phyloP scores from a whole-genome alignment of 2,888 invertebrate genomes.

The Ectropis crepuscularia region DNA sequence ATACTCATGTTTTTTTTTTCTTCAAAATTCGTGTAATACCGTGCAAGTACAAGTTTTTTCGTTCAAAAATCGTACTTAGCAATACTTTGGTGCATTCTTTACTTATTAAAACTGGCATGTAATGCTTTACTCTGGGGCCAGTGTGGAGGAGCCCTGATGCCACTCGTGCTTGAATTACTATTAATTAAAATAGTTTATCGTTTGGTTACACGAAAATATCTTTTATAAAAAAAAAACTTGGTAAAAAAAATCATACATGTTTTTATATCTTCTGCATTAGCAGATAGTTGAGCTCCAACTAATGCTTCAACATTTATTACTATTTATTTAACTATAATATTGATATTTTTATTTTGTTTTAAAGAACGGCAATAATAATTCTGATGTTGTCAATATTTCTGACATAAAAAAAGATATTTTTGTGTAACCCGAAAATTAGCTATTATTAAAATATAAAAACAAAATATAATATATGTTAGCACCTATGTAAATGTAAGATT shows the following conservation, averaged over 20 bases:
- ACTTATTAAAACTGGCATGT: constrained; percentile 63
- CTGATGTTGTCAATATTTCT: not conserved
- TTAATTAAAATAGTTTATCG: constrained; percentile 49
- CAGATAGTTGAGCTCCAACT: no score
- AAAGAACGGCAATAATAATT: no score
- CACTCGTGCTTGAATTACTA: constrained; percentile 74
- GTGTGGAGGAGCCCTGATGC: constrained; percentile 53
- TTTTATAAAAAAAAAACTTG: constrained; percentile 26
- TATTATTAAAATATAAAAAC: constrained; percentile 46
- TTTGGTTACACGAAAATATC: constrained; percentile 46
- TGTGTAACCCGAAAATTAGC: constrained; percentile 38
- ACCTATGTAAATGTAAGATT: constrained; percentile 53
- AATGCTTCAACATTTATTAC: no score
- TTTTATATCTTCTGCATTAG: no score
- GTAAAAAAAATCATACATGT: no score
- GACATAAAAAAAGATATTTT: constrained; percentile 21
- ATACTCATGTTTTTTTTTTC: constrained; percentile 14
- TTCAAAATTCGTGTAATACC: not conserved
- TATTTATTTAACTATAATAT: no score
- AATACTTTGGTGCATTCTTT: constrained; percentile 50
- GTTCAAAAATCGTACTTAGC: constrained; percentile 31
- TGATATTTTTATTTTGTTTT: no score
- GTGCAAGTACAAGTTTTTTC: constrained; percentile 41
- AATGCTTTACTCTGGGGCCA: constrained; percentile 64
- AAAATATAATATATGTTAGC: constrained; percentile 59